These are phyloP conservation scores for Maniola jurtina DNA, from an alignment of 1,140 invertebrate species.

Conservation along the genomic window DNA sequence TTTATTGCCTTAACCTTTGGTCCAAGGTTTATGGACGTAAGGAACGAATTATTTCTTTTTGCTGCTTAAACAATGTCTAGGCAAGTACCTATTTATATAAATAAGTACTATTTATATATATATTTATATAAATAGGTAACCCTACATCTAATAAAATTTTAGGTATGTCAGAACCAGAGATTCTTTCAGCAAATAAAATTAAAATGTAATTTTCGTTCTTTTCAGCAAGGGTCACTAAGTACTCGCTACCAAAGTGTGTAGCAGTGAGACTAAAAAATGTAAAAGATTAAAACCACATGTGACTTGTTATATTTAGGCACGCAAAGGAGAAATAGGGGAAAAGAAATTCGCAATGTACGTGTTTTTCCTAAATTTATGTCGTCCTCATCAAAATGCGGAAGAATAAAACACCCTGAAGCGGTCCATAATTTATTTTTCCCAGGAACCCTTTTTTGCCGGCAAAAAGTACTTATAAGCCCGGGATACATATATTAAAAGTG, in stretches of 20 bases:
- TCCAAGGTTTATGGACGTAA: conserved; percentile 4
- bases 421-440: conserved; percentile 33
- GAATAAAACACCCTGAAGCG: conserved; percentile 29
- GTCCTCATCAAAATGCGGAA: conserved; percentile 29
- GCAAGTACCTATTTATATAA: no score
- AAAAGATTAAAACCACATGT: conserved; percentile 5
- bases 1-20: conserved; percentile 24
- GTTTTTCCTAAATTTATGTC: conserved; percentile 32
- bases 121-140: no score
- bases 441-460: conserved; percentile 25
- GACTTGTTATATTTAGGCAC: conserved; percentile 21
- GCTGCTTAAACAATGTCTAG: not conserved
- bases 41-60: not conserved
- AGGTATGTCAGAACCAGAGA: no score
- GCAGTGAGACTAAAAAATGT: not conserved
- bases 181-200: no score
- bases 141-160: no score
- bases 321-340: conserved; percentile 12
- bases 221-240: no score
- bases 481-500: not conserved
- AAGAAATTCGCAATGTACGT: conserved; percentile 27
- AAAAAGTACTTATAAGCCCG: conserved; percentile 1
- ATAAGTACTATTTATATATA: no score
- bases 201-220: no score
- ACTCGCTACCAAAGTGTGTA: not conserved